Evolutionary conservation across 2,888 invertebrate species (phyloP).

Genomic region (Heliconius aoede): DNA sequence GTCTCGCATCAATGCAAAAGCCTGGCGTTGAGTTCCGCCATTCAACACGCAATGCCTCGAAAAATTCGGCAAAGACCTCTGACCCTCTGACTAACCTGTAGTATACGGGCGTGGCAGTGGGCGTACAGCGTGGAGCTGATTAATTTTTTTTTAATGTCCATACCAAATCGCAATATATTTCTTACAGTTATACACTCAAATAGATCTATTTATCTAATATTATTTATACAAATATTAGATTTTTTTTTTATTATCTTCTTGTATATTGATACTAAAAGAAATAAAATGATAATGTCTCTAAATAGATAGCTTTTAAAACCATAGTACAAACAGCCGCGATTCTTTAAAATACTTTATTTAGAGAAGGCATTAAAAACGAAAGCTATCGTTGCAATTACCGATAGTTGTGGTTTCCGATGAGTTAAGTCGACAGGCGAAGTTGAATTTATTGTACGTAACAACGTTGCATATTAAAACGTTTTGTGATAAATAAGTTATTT

Average conservation of each 20-base stretch:
- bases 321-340: background rate
- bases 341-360: background rate
- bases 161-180: no score
- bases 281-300: background rate
- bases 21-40: no score
- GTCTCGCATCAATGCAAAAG: no score
- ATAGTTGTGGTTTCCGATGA: background rate
- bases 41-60: no score
- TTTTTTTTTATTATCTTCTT: background rate
- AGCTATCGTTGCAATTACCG: background rate
- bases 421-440: slow-evolving; percentile 2
- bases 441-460: background rate
- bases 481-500: background rate
- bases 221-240: no score
- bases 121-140: no score
- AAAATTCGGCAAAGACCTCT: no score
- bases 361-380: background rate
- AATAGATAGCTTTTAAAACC: background rate
- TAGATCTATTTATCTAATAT: no score
- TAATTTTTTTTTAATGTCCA: no score
- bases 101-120: no score
- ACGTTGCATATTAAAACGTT: background rate
- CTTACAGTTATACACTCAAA: no score
- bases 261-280: background rate
- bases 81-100: no score